Percentiles rank a stretch among this genome's conserved stretches.
These are phyloP conservation scores for Drosophila truncata DNA, from an alignment of 1,140 invertebrate genomes.

Conservation along the genomic window DNA sequence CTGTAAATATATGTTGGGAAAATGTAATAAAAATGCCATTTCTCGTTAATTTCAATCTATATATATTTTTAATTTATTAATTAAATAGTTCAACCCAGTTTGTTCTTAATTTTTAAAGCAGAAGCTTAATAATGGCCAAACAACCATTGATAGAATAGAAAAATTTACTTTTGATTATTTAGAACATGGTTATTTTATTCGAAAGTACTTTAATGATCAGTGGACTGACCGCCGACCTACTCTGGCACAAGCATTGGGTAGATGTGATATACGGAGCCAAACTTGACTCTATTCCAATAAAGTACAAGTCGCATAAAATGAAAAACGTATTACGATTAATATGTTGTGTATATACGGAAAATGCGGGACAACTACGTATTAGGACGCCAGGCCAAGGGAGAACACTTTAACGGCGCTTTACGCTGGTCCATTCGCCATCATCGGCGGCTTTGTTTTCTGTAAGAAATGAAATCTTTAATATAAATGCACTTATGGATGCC, in stretches of 20 bases:
- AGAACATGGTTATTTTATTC: constrained; percentile 52
- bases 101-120: too few relatives aligned
- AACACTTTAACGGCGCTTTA: constrained; percentile 77
- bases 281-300: constrained; percentile 30
- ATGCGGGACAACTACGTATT: constrained; percentile 49
- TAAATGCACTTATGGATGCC: background rate
- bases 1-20: too few relatives aligned
- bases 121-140: too few relatives aligned
- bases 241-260: constrained; percentile 46
- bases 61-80: too few relatives aligned
- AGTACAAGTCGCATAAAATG: constrained; percentile 57
- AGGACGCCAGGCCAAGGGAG: constrained; percentile 1
- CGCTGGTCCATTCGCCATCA: constrained; percentile 84
- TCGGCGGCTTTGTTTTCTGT: constrained; percentile 78
- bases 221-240: constrained; percentile 1
- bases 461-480: background rate
- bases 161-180: background rate
- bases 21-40: too few relatives aligned
- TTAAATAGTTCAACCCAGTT: too few relatives aligned
- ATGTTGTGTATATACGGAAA: constrained; percentile 52
- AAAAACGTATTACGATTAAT: constrained; percentile 44
- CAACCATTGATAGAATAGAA: background rate
- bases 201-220: constrained; percentile 40
- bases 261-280: constrained; percentile 21
- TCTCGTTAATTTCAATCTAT: too few relatives aligned